phyloP scores from a whole-genome alignment of 1,140 invertebrate species.

The Amyelois transitella region DNA sequence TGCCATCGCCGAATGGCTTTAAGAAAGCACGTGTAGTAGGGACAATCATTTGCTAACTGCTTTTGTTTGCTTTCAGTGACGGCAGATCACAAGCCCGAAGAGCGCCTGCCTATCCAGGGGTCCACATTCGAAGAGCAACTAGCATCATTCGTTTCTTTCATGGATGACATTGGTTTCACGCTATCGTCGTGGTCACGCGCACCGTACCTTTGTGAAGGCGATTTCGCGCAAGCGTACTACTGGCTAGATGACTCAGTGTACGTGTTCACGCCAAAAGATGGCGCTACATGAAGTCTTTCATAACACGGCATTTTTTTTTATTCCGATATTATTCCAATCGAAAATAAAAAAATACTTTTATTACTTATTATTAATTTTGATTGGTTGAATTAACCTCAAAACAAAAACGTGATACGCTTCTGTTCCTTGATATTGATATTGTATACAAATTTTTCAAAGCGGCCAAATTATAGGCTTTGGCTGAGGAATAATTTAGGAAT shows the following conservation, averaged over 20 bases:
- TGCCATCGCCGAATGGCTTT: no score
- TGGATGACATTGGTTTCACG: constrained; percentile 82
- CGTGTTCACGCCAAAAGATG: constrained; percentile 72
- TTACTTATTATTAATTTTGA: no score
- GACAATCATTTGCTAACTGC: background rate
- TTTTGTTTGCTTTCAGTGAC: constrained; percentile 64
- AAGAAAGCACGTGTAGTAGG: background rate
- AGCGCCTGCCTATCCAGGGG: constrained; percentile 82
- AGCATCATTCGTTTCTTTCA: constrained; percentile 79
- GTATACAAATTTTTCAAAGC: no score
- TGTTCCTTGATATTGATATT: no score
- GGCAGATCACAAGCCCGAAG: constrained; percentile 81
- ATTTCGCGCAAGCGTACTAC: constrained; percentile 93
- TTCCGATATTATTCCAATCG: background rate
- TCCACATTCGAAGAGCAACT: constrained; percentile 87
- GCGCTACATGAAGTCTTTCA: background rate
- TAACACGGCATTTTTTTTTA: background rate
- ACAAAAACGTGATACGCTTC: no score
- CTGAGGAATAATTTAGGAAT: no score
- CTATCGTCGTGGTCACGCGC: constrained; percentile 87
- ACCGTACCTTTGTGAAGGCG: constrained; percentile 96
- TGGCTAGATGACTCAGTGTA: constrained; percentile 92
- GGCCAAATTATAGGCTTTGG: no score
- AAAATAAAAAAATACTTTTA: background rate
- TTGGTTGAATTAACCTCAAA: no score